Evolutionary conservation across 2,888 invertebrate species (phyloP).

Genomic region (Notocelia uddmanniana): DNA sequence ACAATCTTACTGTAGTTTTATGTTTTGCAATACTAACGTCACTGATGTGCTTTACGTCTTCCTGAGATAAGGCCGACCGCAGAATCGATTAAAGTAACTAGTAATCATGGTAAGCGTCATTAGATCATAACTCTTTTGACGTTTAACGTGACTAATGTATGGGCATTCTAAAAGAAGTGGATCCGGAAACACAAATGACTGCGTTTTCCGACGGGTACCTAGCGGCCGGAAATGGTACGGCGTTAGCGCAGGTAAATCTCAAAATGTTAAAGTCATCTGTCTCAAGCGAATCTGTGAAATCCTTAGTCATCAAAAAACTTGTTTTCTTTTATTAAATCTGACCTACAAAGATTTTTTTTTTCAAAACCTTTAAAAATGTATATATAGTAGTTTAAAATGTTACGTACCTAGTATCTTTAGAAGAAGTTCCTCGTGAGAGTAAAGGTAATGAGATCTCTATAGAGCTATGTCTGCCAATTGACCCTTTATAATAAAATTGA

Average conservation of each 20-base stretch:
- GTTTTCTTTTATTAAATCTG: too few relatives aligned
- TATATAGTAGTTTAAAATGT: too few relatives aligned
- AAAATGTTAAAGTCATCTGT: constrained; percentile 3
- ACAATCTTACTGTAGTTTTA: too few relatives aligned
- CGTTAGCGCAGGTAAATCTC: constrained; percentile 19
- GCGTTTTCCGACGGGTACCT: constrained; percentile 7
- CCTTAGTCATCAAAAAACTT: not conserved
- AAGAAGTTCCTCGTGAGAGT: too few relatives aligned
- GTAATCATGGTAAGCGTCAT: constrained; percentile 13
- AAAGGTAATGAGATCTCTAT: too few relatives aligned
- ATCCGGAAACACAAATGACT: constrained; percentile 28
- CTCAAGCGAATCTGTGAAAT: not conserved
- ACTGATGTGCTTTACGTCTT: constrained; percentile 1
- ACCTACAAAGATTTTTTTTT: too few relatives aligned
- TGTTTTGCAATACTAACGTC: not conserved
- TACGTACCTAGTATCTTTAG: too few relatives aligned
- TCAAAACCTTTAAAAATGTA: too few relatives aligned
- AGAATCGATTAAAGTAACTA: constrained; percentile 20
- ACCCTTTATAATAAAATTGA: too few relatives aligned
- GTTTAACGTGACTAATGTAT: constrained; percentile 23
- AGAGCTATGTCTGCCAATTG: too few relatives aligned
- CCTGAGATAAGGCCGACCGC: not conserved
- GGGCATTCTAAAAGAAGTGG: constrained; percentile 8
- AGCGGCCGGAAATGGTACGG: constrained; percentile 20
- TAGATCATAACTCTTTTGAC: constrained; percentile 11